phyloP scores from a whole-genome alignment of 1,140 invertebrate genomes.

The Listronotus bonariensis region DNA sequence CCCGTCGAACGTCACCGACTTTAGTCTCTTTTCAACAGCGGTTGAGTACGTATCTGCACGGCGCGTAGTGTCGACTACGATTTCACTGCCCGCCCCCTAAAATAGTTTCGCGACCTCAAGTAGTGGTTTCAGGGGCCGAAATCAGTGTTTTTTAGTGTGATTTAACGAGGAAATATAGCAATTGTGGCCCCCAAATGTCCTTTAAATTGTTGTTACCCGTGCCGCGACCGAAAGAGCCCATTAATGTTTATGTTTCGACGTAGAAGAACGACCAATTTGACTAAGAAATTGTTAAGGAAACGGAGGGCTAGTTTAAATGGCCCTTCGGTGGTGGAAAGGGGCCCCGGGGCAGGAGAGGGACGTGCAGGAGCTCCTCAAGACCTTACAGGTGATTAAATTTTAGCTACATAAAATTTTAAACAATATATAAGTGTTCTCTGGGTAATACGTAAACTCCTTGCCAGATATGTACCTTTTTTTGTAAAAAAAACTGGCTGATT shows the following conservation, averaged over 20 bases:
- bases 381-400: slow-evolving; percentile 56
- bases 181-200: slow-evolving; percentile 63
- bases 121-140: slow-evolving; percentile 5
- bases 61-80: slow-evolving; percentile 6
- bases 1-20: slow-evolving; percentile 24
- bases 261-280: slow-evolving; percentile 67
- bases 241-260: slow-evolving; percentile 77
- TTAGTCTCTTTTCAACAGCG: slow-evolving; percentile 5
- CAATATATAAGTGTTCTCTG: too few species aligned
- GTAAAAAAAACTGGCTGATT: too few species aligned
- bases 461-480: too few species aligned
- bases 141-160: slow-evolving; percentile 15
- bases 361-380: slow-evolving; percentile 34
- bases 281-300: slow-evolving; percentile 67
- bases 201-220: slow-evolving; percentile 40
- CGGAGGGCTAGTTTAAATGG: slow-evolving; percentile 58
- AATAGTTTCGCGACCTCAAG: slow-evolving; percentile 12
- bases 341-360: slow-evolving; percentile 53
- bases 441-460: too few species aligned
- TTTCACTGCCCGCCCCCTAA: slow-evolving; percentile 19
- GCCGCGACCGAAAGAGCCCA: slow-evolving; percentile 57
- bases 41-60: not conserved
- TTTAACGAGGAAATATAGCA: slow-evolving; percentile 25
- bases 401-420: too few species aligned
- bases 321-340: slow-evolving; percentile 37